phyloP scores from a whole-genome alignment of 2,797 vertebrate genomes.

The Xerus rutilus region DNA sequence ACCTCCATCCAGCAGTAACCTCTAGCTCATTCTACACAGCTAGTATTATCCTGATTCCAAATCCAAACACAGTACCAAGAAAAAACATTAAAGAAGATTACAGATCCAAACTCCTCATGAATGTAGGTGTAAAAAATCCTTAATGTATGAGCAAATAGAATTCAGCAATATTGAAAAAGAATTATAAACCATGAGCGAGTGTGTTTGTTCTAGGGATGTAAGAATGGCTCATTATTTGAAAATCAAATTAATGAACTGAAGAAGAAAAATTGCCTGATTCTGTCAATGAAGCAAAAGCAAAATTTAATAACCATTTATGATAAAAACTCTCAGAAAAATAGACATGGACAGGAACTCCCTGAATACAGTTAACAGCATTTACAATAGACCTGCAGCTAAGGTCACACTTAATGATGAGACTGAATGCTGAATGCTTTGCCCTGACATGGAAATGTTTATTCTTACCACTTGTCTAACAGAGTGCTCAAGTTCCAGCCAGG shows the following conservation, averaged over 20 bases:
- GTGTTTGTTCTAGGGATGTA: not conserved
- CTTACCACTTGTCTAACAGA: no score
- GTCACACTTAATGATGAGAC: not conserved
- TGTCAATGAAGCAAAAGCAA: not conserved
- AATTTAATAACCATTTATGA: not conserved
- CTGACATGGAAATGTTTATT: not conserved
- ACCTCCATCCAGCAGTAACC: not conserved
- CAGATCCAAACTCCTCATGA: not conserved
- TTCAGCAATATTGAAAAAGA: not conserved
- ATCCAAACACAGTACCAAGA: not conserved
- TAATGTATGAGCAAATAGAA: conserved; percentile 31
- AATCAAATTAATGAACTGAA: not conserved
- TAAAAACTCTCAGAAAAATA: not conserved
- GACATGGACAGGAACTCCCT: not conserved
- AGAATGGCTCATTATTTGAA: not conserved
- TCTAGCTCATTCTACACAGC: not conserved
- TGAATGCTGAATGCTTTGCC: not conserved
- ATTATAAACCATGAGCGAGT: not conserved
- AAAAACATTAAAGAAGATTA: not conserved
- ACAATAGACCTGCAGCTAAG: not conserved
- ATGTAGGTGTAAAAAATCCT: not conserved
- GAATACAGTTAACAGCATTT: not conserved
- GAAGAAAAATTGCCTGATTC: not conserved
- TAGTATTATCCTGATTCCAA: not conserved
- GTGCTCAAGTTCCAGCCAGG: not conserved